Conservation (phyloP, 1,140 invertebrate species). For the Cyclargus thomasi region DNA sequence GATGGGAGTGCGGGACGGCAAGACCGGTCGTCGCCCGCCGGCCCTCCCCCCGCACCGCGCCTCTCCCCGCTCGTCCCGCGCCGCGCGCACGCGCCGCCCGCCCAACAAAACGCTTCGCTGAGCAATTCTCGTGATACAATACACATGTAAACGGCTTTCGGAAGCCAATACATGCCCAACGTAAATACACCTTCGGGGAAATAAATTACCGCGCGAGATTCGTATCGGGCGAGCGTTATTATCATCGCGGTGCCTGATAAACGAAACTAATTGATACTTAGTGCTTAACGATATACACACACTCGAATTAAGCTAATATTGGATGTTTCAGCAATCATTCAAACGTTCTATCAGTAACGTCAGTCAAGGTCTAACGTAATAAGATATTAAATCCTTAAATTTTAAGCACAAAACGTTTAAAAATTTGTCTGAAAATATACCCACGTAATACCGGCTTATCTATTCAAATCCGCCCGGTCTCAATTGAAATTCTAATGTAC, state of each 20-base stretch:
- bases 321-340: background rate
- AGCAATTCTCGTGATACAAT: conserved; percentile 50
- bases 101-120: conserved; percentile 55
- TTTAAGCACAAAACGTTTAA: background rate
- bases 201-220: conserved; percentile 15
- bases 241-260: background rate
- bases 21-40: conserved; percentile 51
- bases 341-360: background rate
- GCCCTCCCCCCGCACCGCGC: conserved; percentile 33
- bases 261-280: conserved; percentile 7
- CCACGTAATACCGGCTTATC: conserved; percentile 4
- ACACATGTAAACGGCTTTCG: conserved; percentile 62
- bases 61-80: conserved; percentile 41
- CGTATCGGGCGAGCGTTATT: background rate
- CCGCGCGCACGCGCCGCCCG: conserved; percentile 67
- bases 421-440: background rate
- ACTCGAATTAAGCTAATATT: background rate
- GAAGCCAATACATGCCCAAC: conserved; percentile 44
- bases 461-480: background rate
- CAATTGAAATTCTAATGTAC: conserved; percentile 15
- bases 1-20: conserved; percentile 48
- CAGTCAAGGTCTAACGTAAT: too few relatives aligned
- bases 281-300: background rate
- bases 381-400: background rate
- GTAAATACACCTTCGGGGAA: conserved; percentile 28